A percentile compares a stretch with the other conserved stretches of the same genome.
Evolutionary conservation across 2,113 vertebrate species (phyloP).

Genomic region (Chionis minor): DNA sequence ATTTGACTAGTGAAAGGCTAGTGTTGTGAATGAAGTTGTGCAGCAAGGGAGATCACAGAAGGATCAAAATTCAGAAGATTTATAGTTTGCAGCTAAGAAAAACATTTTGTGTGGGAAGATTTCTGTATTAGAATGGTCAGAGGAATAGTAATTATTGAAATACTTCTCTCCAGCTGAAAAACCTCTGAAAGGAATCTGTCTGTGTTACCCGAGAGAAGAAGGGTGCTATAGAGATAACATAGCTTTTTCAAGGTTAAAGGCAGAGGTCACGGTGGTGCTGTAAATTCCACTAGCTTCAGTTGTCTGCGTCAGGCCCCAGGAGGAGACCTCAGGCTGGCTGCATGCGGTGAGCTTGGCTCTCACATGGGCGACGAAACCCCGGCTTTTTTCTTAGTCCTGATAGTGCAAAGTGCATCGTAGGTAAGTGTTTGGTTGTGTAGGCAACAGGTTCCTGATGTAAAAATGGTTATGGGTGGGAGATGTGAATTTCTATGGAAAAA

Average conservation of each 20-base stretch:
- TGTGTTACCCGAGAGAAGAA: neutral
- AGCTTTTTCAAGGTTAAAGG: slow-evolving; percentile 39
- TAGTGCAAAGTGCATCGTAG: neutral
- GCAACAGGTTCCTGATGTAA: neutral
- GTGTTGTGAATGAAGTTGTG: neutral
- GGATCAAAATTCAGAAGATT: neutral
- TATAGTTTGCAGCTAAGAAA: neutral
- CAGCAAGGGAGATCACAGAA: neutral
- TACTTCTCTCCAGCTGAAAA: neutral
- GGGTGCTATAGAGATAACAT: slow-evolving; percentile 3
- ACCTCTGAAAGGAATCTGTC: neutral
- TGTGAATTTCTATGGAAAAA: neutral
- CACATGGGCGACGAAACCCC: rapidly evolving
- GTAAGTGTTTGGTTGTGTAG: neutral
- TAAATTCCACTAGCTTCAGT: slow-evolving; percentile 5
- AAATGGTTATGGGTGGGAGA: neutral
- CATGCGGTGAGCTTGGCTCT: neutral
- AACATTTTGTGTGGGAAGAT: neutral
- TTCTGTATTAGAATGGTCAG: neutral
- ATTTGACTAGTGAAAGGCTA: neutral
- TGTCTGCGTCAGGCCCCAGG: neutral
- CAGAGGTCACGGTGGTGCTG: neutral
- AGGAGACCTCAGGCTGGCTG: neutral
- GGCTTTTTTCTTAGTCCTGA: neutral
- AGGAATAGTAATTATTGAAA: neutral